These are phyloP conservation scores for Drosophila eohydei DNA, from an alignment of 2,888 invertebrate species.

Conservation along the genomic window DNA sequence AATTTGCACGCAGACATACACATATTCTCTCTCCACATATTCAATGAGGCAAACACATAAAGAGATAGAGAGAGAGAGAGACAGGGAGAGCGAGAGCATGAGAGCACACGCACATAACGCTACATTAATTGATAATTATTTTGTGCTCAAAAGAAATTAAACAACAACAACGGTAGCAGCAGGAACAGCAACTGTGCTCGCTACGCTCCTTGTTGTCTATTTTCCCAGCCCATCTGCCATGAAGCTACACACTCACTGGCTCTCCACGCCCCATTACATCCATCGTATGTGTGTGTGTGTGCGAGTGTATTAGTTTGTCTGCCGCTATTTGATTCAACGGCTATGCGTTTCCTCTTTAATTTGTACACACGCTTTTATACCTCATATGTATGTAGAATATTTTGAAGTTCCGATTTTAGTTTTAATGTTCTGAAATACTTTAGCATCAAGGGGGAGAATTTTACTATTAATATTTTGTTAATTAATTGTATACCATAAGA, in stretches of 20 bases:
- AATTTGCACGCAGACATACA: conserved; percentile 49
- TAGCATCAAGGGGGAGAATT: too few relatives aligned
- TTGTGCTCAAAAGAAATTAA: conserved; percentile 78
- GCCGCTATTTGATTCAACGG: conserved; percentile 18
- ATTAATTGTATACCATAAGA: not conserved
- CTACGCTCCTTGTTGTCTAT: conserved; percentile 6
- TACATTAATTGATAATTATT: conserved; percentile 80
- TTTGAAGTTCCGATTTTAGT: too few relatives aligned
- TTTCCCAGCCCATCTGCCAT: conserved; percentile 10
- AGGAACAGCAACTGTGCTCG: conserved; percentile 29
- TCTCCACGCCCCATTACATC: conserved; percentile 65
- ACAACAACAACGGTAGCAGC: conserved; percentile 46
- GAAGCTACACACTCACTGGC: conserved; percentile 26
- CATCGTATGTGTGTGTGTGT: conserved; percentile 22
- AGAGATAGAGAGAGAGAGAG: conserved; percentile 1
- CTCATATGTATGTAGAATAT: not conserved
- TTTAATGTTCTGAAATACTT: too few relatives aligned
- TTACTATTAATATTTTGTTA: too few relatives aligned
- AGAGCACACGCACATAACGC: conserved; percentile 51
- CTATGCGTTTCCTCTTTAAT: conserved; percentile 16
- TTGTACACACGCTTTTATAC: conserved; percentile 7
- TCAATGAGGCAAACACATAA: conserved; percentile 8
- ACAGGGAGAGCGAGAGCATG: not conserved
- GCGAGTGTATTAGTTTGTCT: conserved; percentile 24
- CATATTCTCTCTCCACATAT: not conserved